Evolutionary conservation across 1,140 invertebrate species (phyloP).

Genomic region (Elymnias hypermnestra): DNA sequence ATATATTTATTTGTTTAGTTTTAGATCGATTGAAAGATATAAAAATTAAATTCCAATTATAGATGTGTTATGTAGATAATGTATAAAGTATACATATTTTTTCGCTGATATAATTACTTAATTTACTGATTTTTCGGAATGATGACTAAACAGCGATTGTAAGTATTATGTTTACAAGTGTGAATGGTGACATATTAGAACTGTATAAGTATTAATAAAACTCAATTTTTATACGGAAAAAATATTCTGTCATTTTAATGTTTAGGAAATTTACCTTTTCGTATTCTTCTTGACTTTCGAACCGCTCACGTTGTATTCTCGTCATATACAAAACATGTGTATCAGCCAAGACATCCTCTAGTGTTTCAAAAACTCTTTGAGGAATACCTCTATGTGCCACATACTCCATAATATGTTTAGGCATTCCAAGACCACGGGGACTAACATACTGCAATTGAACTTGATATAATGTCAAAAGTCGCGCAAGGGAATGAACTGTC

Average conservation of each 20-base stretch:
- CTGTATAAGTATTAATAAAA: neutral
- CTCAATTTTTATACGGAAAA: neutral
- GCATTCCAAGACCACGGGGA: slow-evolving; percentile 92
- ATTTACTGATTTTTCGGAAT: too few relatives aligned
- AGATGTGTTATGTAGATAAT: neutral
- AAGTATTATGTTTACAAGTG: too few relatives aligned
- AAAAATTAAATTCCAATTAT: neutral
- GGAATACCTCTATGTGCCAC: slow-evolving; percentile 86
- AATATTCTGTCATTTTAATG: too few relatives aligned
- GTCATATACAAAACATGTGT: slow-evolving; percentile 99
- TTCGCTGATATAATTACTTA: too few relatives aligned
- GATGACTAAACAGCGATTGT: too few relatives aligned
- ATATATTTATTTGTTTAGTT: neutral
- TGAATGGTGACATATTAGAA: too few relatives aligned
- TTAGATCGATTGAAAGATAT: neutral
- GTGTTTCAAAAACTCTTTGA: slow-evolving; percentile 83
- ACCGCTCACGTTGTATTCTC: slow-evolving; percentile 96
- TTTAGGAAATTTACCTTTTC: slow-evolving; percentile 83
- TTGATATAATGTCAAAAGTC: slow-evolving; percentile 92
- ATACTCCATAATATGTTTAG: slow-evolving; percentile 87
- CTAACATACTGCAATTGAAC: slow-evolving; percentile 94
- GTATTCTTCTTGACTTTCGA: slow-evolving; percentile 90
- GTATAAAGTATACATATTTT: neutral
- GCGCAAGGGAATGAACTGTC: slow-evolving; percentile 97
- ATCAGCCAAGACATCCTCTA: slow-evolving; percentile 92